Percentiles rank a stretch among this genome's conserved stretches.
These are phyloP conservation scores for Dromius quadrimaculatus DNA, from an alignment of 2,888 invertebrate species.

Conservation along the genomic window DNA sequence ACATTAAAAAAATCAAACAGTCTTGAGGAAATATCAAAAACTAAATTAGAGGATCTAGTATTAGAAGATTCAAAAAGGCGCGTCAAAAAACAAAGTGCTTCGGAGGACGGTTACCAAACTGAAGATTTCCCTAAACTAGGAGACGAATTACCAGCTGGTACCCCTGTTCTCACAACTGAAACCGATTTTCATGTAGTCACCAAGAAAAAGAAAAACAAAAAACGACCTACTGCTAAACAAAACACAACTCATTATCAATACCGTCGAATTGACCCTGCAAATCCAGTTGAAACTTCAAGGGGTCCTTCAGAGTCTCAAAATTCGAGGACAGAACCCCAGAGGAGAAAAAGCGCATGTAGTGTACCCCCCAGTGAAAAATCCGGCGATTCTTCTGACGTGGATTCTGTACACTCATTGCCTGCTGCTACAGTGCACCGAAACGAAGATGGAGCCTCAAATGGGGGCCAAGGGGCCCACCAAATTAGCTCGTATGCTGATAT, in stretches of 20 bases:
- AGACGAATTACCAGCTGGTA: slow-evolving; percentile 67
- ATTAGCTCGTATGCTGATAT: slow-evolving; percentile 84
- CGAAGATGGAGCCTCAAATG: slow-evolving; percentile 57
- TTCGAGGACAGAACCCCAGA: slow-evolving; percentile 42
- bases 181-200: slow-evolving; percentile 87
- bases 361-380: slow-evolving; percentile 88
- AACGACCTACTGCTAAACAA: slow-evolving; percentile 70
- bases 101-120: slow-evolving; percentile 58
- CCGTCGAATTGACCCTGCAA: background rate
- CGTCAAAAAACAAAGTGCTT: slow-evolving; percentile 61
- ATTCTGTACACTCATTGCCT: slow-evolving; percentile 85
- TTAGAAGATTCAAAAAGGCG: slow-evolving; percentile 60
- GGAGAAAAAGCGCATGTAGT: slow-evolving; percentile 80
- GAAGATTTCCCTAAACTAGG: slow-evolving; percentile 59
- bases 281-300: background rate
- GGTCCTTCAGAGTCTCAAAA: slow-evolving; percentile 18
- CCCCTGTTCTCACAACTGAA: slow-evolving; percentile 73
- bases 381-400: slow-evolving; percentile 83
- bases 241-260: background rate
- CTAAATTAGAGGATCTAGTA: slow-evolving; percentile 79
- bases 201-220: slow-evolving; percentile 84
- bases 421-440: slow-evolving; percentile 9
- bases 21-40: slow-evolving; percentile 83
- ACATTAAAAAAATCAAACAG: slow-evolving; percentile 77
- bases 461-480: slow-evolving; percentile 67